Evolutionary conservation across 2,888 invertebrate genomes (phyloP).

Genomic region (Mythimna vitellina): DNA sequence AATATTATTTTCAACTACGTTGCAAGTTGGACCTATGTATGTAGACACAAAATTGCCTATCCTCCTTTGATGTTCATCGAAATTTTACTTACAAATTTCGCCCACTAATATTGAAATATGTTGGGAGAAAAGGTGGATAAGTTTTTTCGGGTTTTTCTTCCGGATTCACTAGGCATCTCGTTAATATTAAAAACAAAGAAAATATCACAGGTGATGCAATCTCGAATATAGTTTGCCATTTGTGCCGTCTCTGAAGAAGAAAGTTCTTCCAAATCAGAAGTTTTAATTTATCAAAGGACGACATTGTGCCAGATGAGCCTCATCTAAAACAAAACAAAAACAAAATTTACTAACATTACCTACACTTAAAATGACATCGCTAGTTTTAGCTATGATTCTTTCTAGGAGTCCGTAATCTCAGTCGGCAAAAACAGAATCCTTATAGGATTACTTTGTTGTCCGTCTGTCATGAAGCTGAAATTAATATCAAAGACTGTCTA

Average conservation of each 20-base stretch:
- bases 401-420: not conserved
- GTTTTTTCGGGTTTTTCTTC: slow-evolving; percentile 83
- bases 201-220: slow-evolving; percentile 93
- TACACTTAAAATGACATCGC: not conserved
- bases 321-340: slow-evolving; percentile 48
- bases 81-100: slow-evolving; percentile 80
- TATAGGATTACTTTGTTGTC: no score
- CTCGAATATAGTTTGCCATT: slow-evolving; percentile 93
- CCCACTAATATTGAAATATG: slow-evolving; percentile 84
- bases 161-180: slow-evolving; percentile 93
- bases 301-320: slow-evolving; percentile 73
- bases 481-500: no score
- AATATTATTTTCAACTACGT: no score
- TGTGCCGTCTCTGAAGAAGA: slow-evolving; percentile 93
- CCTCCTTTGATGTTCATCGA: not conserved
- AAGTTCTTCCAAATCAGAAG: slow-evolving; percentile 96
- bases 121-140: slow-evolving; percentile 83
- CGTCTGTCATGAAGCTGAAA: no score
- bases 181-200: slow-evolving; percentile 92
- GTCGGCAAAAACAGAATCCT: no score
- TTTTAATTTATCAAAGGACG: slow-evolving; percentile 91
- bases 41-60: not conserved
- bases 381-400: not conserved
- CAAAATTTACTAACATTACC: not conserved
- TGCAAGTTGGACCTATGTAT: no score